Base-by-base conservation (phyloP, 2,113 vertebrate species). In the Chaenogobius annularis region DNA sequence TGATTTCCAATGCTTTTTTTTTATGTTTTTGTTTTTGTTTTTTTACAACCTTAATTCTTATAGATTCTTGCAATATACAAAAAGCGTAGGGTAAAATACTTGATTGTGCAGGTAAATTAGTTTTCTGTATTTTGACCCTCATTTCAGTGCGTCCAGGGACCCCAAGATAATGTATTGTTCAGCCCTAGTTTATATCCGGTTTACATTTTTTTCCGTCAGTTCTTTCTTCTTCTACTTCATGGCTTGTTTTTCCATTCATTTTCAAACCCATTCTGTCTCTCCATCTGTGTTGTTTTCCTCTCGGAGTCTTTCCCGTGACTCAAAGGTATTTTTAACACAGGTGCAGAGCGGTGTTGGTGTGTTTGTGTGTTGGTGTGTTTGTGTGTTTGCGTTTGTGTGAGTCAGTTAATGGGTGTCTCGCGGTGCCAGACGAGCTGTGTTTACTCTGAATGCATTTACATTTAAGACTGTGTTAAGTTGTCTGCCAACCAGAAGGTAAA, bases 361-460 rank as follows among this genome's bases (percentile, higher is more conserved):
- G 54, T 74, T 66, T 75, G 66, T 66, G 15, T 31, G 26, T 19
- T n/a, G 55, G 70, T 56, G 19, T 58, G 54, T 74, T 66, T 75
- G 66, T 66, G 15, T 31, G 26, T 74, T 66, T 75, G 66, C n/a
- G n/a, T n/a, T n/a, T 66, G n/a, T 15, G 55, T 68, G 70, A 70
- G 44, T 65, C 37, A 5, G 58, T 85, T 73, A 65, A 76, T 46
- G 66, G 69, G 66, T 71, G 70, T 65, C 74, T 84, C 84, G 76
- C 59, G 23, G 79, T 81, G 80, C 83, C 85, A 85, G 70, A 85
- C 81, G 84, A 66, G 72, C 76, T 80, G 77, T 68, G 73, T 69
- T 50, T 55, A 54, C 61, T 59, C 46, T 66, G 69, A 83, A 74
- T 77, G 54, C 64, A 82, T 84, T 50, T 50, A 50, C 37, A 40